Evolutionary conservation across 2,888 invertebrate genomes (phyloP).

Genomic region (Folsomia candida): DNA sequence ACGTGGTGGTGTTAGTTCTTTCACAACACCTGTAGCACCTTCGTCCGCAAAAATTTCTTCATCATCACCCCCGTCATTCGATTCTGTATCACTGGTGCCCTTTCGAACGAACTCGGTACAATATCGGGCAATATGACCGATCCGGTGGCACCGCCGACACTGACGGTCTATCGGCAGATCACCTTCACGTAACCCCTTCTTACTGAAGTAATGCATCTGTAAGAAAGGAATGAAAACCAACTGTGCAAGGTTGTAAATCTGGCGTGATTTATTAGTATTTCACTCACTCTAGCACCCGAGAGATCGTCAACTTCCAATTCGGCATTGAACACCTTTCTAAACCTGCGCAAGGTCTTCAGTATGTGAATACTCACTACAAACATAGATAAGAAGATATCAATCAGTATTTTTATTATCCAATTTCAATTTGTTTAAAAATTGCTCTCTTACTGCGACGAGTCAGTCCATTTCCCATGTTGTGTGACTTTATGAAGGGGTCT

Average conservation of each 20-base stretch:
- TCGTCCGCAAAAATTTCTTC: neutral
- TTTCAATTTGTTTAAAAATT: no score
- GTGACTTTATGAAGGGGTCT: conserved; percentile 63
- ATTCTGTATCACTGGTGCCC: conserved; percentile 6
- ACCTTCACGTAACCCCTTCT: conserved; percentile 55
- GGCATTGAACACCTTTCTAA: conserved; percentile 39
- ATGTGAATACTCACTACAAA: conserved; percentile 48
- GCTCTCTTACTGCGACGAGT: conserved; percentile 60
- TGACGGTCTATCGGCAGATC: conserved; percentile 59
- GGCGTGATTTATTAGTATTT: neutral
- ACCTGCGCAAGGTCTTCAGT: conserved; percentile 39
- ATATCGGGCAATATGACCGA: conserved; percentile 59
- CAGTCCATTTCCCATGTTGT: conserved; percentile 61
- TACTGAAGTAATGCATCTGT: no score
- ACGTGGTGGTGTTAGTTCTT: neutral
- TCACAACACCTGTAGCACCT: neutral
- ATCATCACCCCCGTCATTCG: conserved; percentile 6
- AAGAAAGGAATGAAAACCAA: no score
- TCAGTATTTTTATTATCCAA: no score
- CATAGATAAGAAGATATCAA: neutral
- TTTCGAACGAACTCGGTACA: conserved; percentile 53
- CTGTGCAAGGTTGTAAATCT: no score
- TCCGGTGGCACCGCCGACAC: conserved; percentile 59
- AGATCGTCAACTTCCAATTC: no score
- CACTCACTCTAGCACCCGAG: neutral